These are phyloP conservation scores for Lysiphlebus fabarum DNA, from an alignment of 1,140 invertebrate species.

Conservation along the genomic window DNA sequence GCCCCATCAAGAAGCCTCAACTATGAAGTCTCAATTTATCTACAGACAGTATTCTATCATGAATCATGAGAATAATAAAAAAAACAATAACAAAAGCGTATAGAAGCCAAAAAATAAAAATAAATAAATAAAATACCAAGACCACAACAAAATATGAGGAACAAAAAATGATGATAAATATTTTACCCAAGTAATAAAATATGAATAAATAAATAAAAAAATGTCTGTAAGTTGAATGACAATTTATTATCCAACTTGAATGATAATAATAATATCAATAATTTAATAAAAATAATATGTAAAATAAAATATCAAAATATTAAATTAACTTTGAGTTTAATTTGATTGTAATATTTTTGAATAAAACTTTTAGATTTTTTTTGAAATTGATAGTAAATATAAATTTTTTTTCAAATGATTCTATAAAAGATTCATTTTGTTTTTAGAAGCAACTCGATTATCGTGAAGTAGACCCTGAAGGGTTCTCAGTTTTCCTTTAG, in stretches of 20 bases:
- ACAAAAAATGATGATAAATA: background rate
- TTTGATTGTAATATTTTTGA: too few species aligned
- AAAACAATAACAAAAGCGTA: background rate
- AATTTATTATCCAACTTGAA: too few species aligned
- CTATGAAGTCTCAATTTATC: slow-evolving; percentile 11
- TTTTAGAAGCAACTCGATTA: slow-evolving; percentile 21
- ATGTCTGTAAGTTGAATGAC: too few species aligned
- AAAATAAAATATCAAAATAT: too few species aligned
- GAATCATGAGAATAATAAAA: background rate
- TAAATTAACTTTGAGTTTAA: too few species aligned
- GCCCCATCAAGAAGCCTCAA: slow-evolving; percentile 13
- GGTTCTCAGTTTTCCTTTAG: slow-evolving; percentile 19
- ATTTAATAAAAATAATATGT: too few species aligned
- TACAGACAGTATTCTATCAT: slow-evolving; percentile 2
- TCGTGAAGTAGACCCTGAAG: slow-evolving; percentile 14
- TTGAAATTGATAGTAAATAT: too few species aligned
- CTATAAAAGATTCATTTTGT: slow-evolving; percentile 1
- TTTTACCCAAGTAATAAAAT: too few species aligned
- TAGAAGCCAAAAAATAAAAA: background rate
- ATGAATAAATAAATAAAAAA: too few species aligned
- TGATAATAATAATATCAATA: too few species aligned
- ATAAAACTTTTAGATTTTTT: too few species aligned
- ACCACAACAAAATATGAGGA: background rate
- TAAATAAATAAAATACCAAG: background rate
- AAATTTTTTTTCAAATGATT: background rate